A percentile compares a stretch with the other conserved stretches of the same genome.
Evolutionary conservation across 2,797 vertebrate species (phyloP).

Genomic region (Myiotriccus ornatus): DNA sequence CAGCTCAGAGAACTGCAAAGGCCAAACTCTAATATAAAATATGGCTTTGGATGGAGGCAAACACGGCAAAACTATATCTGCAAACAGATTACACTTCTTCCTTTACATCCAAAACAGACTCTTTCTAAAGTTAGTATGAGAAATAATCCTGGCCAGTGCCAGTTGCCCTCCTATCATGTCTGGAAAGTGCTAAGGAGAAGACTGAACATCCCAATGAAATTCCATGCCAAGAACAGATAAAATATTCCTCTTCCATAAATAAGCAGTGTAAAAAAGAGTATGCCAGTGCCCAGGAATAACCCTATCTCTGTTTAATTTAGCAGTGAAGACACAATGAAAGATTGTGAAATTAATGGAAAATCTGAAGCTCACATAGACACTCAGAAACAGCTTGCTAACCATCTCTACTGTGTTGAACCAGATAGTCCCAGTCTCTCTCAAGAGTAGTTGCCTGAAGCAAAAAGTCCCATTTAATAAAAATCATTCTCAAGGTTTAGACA

Average conservation of each 20-base stretch:
- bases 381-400: not conserved
- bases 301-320: not conserved
- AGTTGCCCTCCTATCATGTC: not conserved
- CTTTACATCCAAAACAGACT: not conserved
- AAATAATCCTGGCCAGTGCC: not conserved
- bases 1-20: not conserved
- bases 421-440: not conserved
- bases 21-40: not conserved
- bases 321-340: not conserved
- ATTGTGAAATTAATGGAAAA: not conserved
- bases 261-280: not conserved
- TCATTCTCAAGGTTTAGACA: not conserved
- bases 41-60: not conserved
- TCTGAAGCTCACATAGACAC: not conserved
- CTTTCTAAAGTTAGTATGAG: not conserved
- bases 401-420: not conserved
- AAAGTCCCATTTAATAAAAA: not conserved
- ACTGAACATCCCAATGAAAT: not conserved
- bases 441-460: not conserved
- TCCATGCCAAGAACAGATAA: not conserved
- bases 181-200: not conserved
- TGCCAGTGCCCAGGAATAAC: not conserved
- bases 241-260: not conserved
- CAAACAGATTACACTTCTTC: not conserved
- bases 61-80: not conserved